Conservation (phyloP, 2,888 invertebrate genomes). For the Ochlodes sylvanus region DNA sequence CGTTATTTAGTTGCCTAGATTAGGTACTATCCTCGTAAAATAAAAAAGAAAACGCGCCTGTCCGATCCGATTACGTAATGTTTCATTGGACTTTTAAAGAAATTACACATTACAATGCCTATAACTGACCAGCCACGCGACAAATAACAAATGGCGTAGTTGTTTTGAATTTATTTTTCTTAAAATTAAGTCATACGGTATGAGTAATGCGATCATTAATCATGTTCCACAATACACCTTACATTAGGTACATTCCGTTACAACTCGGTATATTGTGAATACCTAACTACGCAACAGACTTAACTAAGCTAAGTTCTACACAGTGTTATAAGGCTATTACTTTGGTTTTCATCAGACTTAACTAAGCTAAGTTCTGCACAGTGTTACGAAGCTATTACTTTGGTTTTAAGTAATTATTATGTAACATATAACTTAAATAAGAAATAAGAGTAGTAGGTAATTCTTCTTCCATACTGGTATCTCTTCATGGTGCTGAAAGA, state of each 20-base stretch:
- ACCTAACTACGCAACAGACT: conserved; percentile 3
- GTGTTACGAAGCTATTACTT: not conserved
- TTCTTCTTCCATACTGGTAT: too few species aligned
- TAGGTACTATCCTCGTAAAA: too few species aligned
- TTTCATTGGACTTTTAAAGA: too few species aligned
- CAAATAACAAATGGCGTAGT: conserved; percentile 13
- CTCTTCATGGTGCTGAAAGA: too few species aligned
- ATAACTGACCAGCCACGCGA: not conserved
- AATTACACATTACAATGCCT: not conserved
- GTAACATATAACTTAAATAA: too few species aligned
- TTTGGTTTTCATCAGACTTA: not conserved
- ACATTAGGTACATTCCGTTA: conserved; percentile 3
- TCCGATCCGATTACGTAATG: too few species aligned
- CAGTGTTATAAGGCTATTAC: not conserved
- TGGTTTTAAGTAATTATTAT: too few species aligned
- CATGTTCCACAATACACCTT: conserved; percentile 28
- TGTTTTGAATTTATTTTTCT: conserved; percentile 28
- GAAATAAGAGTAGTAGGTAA: too few species aligned
- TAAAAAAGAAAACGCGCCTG: too few species aligned
- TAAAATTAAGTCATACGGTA: conserved; percentile 21
- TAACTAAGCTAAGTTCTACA: not conserved
- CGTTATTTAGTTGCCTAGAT: too few species aligned
- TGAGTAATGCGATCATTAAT: conserved; percentile 28
- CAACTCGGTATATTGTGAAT: not conserved
- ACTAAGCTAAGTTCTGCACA: not conserved